Evolutionary conservation across 2,113 vertebrate genomes (phyloP).

Genomic region (Pao palembangensis): DNA sequence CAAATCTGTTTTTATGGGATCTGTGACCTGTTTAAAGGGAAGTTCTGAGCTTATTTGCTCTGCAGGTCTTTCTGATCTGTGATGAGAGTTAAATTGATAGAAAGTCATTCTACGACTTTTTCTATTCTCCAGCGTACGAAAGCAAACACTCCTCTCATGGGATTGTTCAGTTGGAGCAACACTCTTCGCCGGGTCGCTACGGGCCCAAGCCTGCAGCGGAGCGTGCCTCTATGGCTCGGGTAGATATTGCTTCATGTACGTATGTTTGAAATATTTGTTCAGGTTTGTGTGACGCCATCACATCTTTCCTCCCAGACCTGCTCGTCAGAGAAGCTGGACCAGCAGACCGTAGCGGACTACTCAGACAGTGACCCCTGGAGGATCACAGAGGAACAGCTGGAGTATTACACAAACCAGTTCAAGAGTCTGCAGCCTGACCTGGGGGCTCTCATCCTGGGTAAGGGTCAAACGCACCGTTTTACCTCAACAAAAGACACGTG

Average conservation of each 20-base stretch:
- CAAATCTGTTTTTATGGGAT: conserved; percentile 14
- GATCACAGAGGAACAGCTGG: conserved; percentile 92
- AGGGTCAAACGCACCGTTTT: not conserved
- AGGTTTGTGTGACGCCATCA: not conserved
- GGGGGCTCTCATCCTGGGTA: conserved; percentile 88
- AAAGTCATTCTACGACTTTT: not conserved
- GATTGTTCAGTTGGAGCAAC: conserved; percentile 77
- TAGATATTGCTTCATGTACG: conserved; percentile 37
- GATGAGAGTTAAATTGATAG: too few species aligned
- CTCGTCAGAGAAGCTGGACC: conserved; percentile 78
- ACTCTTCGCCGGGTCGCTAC: conserved; percentile 76
- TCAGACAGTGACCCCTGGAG: conserved; percentile 91
- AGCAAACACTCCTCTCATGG: conserved; percentile 57
- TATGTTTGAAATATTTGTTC: not conserved
- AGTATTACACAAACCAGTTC: conserved; percentile 95
- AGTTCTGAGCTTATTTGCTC: too few species aligned
- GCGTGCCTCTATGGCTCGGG: conserved; percentile 75
- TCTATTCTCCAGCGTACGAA: conserved; percentile 77
- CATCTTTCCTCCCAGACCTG: conserved; percentile 62
- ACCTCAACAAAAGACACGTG: too few species aligned
- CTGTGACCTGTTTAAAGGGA: too few species aligned
- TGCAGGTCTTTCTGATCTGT: too few species aligned
- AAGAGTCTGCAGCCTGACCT: conserved; percentile 87
- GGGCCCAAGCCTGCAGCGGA: conserved; percentile 70
- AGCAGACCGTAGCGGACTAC: conserved; percentile 72